phyloP scores from a whole-genome alignment of 1,140 invertebrate genomes.

The Drosophila guanche region DNA sequence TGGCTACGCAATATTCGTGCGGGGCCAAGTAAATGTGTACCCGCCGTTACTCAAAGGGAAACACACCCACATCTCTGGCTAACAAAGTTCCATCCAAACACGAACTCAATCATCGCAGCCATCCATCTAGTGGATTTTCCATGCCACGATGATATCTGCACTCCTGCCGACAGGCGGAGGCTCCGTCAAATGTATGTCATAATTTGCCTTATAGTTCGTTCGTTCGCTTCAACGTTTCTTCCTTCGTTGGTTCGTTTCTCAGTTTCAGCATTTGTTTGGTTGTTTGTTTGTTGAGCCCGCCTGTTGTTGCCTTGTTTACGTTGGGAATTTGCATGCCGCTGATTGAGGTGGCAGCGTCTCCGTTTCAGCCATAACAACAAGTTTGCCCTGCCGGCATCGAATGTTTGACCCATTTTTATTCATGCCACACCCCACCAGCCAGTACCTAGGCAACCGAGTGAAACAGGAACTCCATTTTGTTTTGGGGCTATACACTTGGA shows the following conservation, averaged over 20 bases:
- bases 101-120: constrained; percentile 10
- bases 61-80: too few relatives aligned
- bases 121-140: constrained; percentile 15
- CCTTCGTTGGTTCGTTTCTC: too few relatives aligned
- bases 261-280: neutral
- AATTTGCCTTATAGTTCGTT: constrained; percentile 24
- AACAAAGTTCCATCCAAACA: constrained; percentile 11
- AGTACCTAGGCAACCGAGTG: neutral
- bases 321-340: constrained; percentile 43
- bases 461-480: constrained; percentile 24
- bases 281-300: constrained; percentile 19
- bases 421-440: constrained; percentile 4
- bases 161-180: constrained; percentile 3
- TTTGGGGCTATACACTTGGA: neutral
- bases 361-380: constrained; percentile 44
- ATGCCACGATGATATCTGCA: constrained; percentile 36
- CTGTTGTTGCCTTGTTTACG: constrained; percentile 36
- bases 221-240: neutral
- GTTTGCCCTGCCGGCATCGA: constrained; percentile 42
- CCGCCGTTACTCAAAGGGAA: constrained; percentile 6
- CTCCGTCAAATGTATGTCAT: constrained; percentile 44
- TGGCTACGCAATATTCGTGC: constrained; percentile 61
- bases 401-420: constrained; percentile 42
- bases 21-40: neutral
- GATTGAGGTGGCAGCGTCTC: constrained; percentile 24